Base-by-base conservation (phyloP, 2,113 vertebrate genomes). In the Tor tambroides region DNA sequence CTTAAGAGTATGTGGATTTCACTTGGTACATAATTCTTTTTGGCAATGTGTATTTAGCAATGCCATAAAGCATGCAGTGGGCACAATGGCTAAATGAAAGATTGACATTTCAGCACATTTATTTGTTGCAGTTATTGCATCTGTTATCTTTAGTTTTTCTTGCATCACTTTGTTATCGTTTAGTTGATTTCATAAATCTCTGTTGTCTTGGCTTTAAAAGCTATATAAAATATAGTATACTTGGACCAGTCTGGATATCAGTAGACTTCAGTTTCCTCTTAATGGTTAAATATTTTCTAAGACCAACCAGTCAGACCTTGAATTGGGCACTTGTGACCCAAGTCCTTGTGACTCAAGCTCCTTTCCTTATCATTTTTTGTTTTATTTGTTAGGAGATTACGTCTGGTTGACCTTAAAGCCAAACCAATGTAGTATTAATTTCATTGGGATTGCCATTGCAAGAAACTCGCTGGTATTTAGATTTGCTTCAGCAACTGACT, bases 231-330 rank as follows among this genome's bases (percentile, higher is more conserved):
- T 46, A 46, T 46, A 46, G 43, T 10, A 10, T 14, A 51, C 26
- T 9, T 77, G 46, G 6, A 28, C 43, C 1, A 23, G 69, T 72
- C 69, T 72, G 69, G 2, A 1, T 23, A 6, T 63, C 4, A 65
- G 14, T 65, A 61, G 21, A 38, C 38, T 41, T n/a, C 5, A n/a
- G 0, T 35, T 71, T 84, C 32, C 35, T 41, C n/a, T 71, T 2
- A 11, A 21, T 86, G 61, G 85, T 86, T 86, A 86, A 86, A 86
- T 46, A 61, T 86, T 72, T 72, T 32, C 63, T 51, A 49, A 46
- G 65, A 81, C 30, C 38, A 63, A 81, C 19, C 19, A 4, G 35
- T 23, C 17, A 56, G 51, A 82, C 76, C 85, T 80, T 80, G 63
- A 74, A 6, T 65, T 72, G 67, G 46, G 77, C 56, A 38, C n/a